These are phyloP conservation scores for Sinocyclocheilus rhinocerous DNA, from an alignment of 2,113 vertebrate species.

Conservation along the genomic window DNA sequence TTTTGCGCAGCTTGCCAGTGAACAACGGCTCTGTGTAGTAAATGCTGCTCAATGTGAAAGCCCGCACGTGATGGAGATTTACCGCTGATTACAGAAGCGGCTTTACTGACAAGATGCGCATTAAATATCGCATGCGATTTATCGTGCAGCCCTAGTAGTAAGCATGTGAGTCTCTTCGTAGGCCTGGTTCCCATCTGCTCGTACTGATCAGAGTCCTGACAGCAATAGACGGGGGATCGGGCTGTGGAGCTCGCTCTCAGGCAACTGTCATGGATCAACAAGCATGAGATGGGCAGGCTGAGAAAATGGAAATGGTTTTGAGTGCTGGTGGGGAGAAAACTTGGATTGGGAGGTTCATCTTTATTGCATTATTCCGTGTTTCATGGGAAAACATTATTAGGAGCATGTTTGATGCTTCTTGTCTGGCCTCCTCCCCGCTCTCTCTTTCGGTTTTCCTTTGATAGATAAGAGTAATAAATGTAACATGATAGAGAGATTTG, in stretches of 20 bases:
- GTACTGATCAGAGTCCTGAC: conserved; percentile 43
- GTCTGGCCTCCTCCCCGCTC: conserved; percentile 3
- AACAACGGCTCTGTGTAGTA: too few species aligned
- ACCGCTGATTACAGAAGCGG: too few species aligned
- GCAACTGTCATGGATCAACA: conserved; percentile 57
- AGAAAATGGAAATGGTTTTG: conserved; percentile 38
- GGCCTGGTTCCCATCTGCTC: conserved; percentile 14
- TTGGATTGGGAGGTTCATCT: conserved; percentile 51
- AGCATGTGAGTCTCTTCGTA: neutral
- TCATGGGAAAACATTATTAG: conserved; percentile 45
- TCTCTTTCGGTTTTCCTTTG: neutral
- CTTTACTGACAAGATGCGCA: too few species aligned
- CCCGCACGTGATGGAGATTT: too few species aligned
- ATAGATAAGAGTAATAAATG: conserved; percentile 34
- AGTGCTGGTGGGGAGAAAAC: conserved; percentile 48
- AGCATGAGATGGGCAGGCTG: conserved; percentile 42
- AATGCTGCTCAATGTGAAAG: too few species aligned
- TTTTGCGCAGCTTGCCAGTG: too few species aligned
- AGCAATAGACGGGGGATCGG: conserved; percentile 51
- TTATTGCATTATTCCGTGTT: conserved; percentile 53
- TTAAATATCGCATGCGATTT: too few species aligned
- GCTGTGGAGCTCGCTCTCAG: conserved; percentile 34
- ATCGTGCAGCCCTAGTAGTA: too few species aligned
- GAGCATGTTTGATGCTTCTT: conserved; percentile 39
- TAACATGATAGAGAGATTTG: conserved; percentile 48